A percentile compares a stretch with the other conserved stretches of the same genome.
Evolutionary conservation across 2,888 invertebrate species (phyloP).

Genomic region (Cosmorhoe ocellata): DNA sequence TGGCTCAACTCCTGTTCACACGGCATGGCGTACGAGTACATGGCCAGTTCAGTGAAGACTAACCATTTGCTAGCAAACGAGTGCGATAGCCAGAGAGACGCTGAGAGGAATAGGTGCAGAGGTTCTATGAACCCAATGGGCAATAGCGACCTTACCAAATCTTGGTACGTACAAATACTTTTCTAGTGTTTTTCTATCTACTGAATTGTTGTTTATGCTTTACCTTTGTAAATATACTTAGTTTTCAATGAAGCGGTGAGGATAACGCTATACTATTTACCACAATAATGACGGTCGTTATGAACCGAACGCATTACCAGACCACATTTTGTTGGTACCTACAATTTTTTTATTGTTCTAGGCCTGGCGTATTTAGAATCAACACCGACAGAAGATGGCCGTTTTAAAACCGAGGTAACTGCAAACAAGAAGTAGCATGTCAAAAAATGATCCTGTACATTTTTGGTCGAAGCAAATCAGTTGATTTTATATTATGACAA

Average conservation of each 20-base stretch:
- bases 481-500: too few species aligned
- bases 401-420: constrained; percentile 36
- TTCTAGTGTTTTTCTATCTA: neutral
- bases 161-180: constrained; percentile 39
- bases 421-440: too few species aligned
- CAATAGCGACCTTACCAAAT: constrained; percentile 52
- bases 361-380: constrained; percentile 58
- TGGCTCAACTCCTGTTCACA: constrained; percentile 58
- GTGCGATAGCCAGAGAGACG: constrained; percentile 47
- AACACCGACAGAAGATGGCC: constrained; percentile 51
- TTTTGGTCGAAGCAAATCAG: too few species aligned
- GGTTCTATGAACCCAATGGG: constrained; percentile 53
- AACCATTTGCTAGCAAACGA: constrained; percentile 53
- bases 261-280: too few species aligned
- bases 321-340: neutral
- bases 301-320: too few species aligned
- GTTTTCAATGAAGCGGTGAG: too few species aligned
- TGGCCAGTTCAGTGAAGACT: constrained; percentile 55
- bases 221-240: too few species aligned
- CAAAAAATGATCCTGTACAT: neutral
- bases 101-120: constrained; percentile 44
- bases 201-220: too few species aligned
- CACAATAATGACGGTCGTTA: too few species aligned
- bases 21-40: constrained; percentile 50
- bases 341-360: constrained; percentile 37